phyloP scores from a whole-genome alignment of 2,888 invertebrate species.

The Harmothoe impar region DNA sequence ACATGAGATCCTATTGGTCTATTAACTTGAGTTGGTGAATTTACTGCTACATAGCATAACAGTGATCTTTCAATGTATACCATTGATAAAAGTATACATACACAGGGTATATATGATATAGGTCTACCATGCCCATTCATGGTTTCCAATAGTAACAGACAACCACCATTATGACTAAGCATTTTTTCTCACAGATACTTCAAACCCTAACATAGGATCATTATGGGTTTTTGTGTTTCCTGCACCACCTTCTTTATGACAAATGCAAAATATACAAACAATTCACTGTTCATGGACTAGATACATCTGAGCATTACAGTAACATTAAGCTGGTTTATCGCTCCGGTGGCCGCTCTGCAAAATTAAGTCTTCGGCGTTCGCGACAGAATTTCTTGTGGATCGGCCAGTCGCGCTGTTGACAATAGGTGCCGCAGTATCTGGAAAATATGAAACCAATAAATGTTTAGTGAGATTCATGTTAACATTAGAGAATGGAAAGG shows the following conservation, averaged over 20 bases:
- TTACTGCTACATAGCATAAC: slow-evolving; percentile 20
- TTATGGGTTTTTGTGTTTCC: neutral
- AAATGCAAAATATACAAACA: slow-evolving; percentile 63
- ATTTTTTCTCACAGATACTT: neutral
- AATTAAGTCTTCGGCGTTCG: slow-evolving; percentile 78
- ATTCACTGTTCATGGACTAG: slow-evolving; percentile 51
- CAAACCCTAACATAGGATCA: slow-evolving; percentile 29
- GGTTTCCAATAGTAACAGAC: slow-evolving; percentile 33
- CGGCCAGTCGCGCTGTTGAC: slow-evolving; percentile 85
- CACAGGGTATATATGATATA: neutral
- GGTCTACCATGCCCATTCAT: slow-evolving; percentile 2
- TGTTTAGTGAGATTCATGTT: neutral
- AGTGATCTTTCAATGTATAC: neutral
- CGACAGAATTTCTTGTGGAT: slow-evolving; percentile 84
- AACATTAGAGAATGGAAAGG: too few species aligned
- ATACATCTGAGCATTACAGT: slow-evolving; percentile 50
- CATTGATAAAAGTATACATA: neutral
- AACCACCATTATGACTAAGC: slow-evolving; percentile 43
- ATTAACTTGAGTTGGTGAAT: neutral
- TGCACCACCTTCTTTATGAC: neutral
- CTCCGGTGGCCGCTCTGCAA: slow-evolving; percentile 79
- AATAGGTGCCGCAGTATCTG: slow-evolving; percentile 84
- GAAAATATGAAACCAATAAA: slow-evolving; percentile 64
- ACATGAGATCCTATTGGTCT: slow-evolving; percentile 57
- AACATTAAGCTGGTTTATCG: slow-evolving; percentile 73